Base-by-base conservation (phyloP, 1,140 invertebrate genomes). In the Brachionus calyciflorus region DNA sequence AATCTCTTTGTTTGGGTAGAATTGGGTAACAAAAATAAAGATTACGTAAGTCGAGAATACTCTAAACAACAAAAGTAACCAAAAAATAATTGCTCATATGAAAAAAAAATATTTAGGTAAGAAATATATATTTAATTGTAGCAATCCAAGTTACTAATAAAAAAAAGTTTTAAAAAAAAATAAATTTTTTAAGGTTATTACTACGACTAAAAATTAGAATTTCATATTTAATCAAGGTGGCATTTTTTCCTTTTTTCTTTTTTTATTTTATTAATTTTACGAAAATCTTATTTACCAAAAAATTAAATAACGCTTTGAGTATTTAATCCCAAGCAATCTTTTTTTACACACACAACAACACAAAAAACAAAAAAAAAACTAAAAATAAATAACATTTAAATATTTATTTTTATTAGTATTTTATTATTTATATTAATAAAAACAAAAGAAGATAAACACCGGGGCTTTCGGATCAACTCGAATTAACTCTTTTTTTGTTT, bases 371-470 rank as follows among this genome's bases (percentile, higher is more conserved):
- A 65, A 19, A 65, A 60, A 60, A 44, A 65, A 44, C 60, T 44
- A 65, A 65, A 65, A 65, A 44, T 65, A 65, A 65, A 65, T 65
- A 65, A 60, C 55, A 60, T 60, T 60, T 60, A 60, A 60, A 60
- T 60, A 60, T 60, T 60, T 60, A 60, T 60, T 60, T n/a, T 55
- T 55, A 55, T 55, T 33, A 55, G 10, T 55, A 37, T 60, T 37
- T 40, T 60, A 60, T 60, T 40, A 40, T 17, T 28, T n/a, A n/a
- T n/a, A n/a, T n/a, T n/a, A n/a, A n/a, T n/a, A n/a, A n/a, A n/a
- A 7, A 37, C 2, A 60, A n/a, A 12, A 60, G 37, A n/a, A 60
- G 30, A 37, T 37, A 40, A 60, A 40, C 55, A 60, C 55, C 55
- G 55, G 55, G 55, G 37, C 55, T 60, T 19, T n/a, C 24, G 41